Conservation (phyloP, 92 coral and sea anemone species). For the Virgularia gustaviana region DNA sequence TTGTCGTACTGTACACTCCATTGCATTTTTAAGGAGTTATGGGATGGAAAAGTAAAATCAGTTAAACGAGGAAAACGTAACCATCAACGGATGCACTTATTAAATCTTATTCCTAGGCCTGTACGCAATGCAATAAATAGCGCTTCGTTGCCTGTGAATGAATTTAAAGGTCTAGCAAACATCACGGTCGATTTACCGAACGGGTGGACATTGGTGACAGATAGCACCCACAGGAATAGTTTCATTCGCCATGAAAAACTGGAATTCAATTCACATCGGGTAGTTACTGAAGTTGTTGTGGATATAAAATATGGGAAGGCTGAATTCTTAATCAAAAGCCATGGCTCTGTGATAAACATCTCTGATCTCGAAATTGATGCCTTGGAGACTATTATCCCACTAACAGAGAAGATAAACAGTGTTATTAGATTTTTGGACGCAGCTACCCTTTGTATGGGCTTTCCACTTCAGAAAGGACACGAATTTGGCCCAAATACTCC, state of each 20-base stretch:
- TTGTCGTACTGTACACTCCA: no score
- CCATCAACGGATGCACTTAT: neutral
- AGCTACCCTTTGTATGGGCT: constrained; percentile 7
- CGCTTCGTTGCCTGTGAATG: neutral
- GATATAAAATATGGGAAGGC: neutral
- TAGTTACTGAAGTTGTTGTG: neutral
- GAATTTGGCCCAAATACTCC: neutral
- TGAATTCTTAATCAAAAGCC: neutral
- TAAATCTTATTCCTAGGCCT: neutral
- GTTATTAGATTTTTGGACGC: constrained; percentile 1
- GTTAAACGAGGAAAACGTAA: neutral
- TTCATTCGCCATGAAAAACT: constrained; percentile 23
- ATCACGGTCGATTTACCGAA: neutral
- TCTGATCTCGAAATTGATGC: neutral
- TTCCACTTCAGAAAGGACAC: constrained; percentile 1
- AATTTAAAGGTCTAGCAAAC: neutral
- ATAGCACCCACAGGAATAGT: neutral
- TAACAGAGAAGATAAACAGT: neutral
- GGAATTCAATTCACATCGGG: constrained; percentile 2
- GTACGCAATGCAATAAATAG: neutral
- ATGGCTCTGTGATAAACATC: neutral
- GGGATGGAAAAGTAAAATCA: neutral
- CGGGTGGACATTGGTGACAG: neutral
- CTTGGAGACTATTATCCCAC: neutral
- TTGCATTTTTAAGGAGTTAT: neutral